Percentiles rank a stretch among this genome's conserved stretches.
Evolutionary conservation across 1,140 invertebrate species (phyloP).

Genomic region (Bombus sylvicola): DNA sequence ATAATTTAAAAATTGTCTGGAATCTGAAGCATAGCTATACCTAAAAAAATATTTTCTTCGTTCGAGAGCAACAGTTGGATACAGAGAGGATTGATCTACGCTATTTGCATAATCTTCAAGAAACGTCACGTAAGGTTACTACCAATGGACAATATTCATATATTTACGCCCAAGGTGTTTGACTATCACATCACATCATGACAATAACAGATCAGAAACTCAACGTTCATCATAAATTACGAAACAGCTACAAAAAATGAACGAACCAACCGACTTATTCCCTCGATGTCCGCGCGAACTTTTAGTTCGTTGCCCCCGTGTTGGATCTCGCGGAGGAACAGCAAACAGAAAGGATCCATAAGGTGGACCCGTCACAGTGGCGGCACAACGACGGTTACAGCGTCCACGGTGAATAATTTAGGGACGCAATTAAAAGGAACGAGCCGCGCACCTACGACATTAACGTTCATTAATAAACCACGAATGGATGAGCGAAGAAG

Average conservation of each 20-base stretch:
- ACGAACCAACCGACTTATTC: background rate
- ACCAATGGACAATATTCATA: background rate
- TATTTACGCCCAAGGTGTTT: too few species aligned
- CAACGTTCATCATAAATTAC: too few species aligned
- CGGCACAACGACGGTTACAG: background rate
- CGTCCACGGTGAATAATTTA: constrained; percentile 48
- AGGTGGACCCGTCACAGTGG: background rate
- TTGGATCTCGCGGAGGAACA: background rate
- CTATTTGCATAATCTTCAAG: too few species aligned
- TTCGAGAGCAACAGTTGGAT: too few species aligned
- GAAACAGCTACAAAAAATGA: too few species aligned
- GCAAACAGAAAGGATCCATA: background rate
- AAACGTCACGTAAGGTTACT: background rate
- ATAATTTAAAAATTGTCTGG: too few species aligned
- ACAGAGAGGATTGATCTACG: background rate
- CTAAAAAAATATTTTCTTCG: background rate
- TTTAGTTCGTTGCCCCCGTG: constrained; percentile 27
- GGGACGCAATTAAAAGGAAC: constrained; percentile 57
- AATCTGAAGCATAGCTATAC: too few species aligned
- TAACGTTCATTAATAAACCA: constrained; percentile 61
- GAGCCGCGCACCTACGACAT: constrained; percentile 38
- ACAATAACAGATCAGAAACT: too few species aligned
- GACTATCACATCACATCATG: too few species aligned
- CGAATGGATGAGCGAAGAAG: constrained; percentile 55
- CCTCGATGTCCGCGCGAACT: background rate